Evolutionary conservation across 1,140 invertebrate genomes (phyloP).

Genomic region (Dolichoris vasculosae): DNA sequence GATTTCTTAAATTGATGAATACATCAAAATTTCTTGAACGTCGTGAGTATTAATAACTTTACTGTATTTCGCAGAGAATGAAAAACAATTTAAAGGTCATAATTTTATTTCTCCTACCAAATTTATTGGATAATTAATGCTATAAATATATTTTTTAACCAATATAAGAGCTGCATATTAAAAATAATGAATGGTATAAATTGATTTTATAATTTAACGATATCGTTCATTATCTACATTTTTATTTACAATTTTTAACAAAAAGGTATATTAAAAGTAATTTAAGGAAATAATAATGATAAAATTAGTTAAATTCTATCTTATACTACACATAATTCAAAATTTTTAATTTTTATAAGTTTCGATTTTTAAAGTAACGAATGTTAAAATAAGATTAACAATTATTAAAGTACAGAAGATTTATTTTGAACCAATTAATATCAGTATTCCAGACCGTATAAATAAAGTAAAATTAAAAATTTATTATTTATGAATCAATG

Average conservation of each 20-base stretch:
- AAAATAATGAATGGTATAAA: not conserved
- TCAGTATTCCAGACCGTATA: too few relatives aligned
- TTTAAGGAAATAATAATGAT: too few relatives aligned
- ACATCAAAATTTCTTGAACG: not conserved
- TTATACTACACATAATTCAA: too few relatives aligned
- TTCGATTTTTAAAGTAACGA: too few relatives aligned
- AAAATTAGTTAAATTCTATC: too few relatives aligned
- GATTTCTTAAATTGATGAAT: not conserved
- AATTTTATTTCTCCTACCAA: not conserved
- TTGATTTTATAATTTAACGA: not conserved
- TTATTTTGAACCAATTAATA: too few relatives aligned
- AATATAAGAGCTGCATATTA: slow-evolving; percentile 5
- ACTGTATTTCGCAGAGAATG: not conserved
- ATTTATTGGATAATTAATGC: not conserved
- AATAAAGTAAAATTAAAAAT: too few relatives aligned
- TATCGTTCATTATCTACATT: not conserved
- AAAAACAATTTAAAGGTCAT: not conserved
- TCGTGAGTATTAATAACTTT: slow-evolving; percentile 8
- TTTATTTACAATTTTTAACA: not conserved
- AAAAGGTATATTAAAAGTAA: too few relatives aligned
- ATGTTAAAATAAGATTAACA: too few relatives aligned
- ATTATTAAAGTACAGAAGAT: too few relatives aligned
- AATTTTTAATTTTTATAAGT: too few relatives aligned
- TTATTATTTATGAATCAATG: too few relatives aligned
- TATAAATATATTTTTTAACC: not conserved